A percentile compares a stretch with the other conserved stretches of the same genome.
These are phyloP conservation scores for Acomys russatus DNA, from an alignment of 2,797 vertebrate species.

Conservation along the genomic window DNA sequence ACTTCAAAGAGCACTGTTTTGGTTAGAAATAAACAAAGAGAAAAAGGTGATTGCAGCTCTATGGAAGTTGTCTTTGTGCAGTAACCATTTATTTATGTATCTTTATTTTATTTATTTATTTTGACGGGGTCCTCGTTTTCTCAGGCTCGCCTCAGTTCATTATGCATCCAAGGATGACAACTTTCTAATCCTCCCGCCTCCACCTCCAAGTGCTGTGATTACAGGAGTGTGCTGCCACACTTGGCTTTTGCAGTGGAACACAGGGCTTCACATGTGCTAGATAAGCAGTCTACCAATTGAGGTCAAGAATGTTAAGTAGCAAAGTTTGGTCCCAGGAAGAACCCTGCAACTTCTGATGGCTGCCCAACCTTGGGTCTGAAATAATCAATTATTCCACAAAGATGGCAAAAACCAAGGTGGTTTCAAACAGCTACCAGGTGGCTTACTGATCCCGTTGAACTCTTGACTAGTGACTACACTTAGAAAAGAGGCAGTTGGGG, in stretches of 20 bases:
- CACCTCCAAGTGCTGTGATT: background rate
- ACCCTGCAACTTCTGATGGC: background rate
- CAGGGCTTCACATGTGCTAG: too few species aligned
- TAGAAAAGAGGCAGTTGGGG: background rate
- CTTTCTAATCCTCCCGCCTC: background rate
- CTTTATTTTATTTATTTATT: background rate
- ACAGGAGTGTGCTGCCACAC: background rate
- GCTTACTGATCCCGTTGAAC: background rate
- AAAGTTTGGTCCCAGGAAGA: background rate
- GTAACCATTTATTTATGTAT: too few species aligned
- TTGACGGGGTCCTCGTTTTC: too few species aligned
- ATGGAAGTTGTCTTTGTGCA: background rate
- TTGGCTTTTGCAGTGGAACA: background rate
- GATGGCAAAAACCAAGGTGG: background rate
- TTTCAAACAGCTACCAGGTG: background rate
- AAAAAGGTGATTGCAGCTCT: background rate
- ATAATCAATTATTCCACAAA: background rate
- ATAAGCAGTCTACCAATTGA: background rate
- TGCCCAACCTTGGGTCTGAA: background rate
- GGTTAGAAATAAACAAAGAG: background rate
- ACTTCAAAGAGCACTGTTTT: background rate
- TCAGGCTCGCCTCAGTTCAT: background rate
- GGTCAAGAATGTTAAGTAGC: background rate
- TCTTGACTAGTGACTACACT: background rate
- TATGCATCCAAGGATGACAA: background rate